A percentile compares a stretch with the other conserved stretches of the same genome.
Evolutionary conservation across 2,797 vertebrate species (phyloP).

Genomic region (Liparis tanakae): DNA sequence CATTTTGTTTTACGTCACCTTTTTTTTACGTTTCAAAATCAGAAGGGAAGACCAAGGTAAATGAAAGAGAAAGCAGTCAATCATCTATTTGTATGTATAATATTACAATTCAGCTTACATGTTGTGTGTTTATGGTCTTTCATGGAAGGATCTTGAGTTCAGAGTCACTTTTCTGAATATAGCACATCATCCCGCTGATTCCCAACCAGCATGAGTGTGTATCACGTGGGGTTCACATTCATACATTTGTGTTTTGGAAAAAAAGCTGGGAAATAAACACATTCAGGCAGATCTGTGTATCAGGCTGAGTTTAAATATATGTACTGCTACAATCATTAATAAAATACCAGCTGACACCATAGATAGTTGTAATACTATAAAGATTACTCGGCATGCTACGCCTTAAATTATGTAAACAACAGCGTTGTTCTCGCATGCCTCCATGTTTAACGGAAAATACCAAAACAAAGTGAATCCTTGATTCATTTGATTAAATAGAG

Average conservation of each 20-base stretch:
- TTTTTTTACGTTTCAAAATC: not conserved
- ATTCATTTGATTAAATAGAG: not conserved
- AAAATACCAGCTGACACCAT: constrained; percentile 1
- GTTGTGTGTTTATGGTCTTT: not conserved
- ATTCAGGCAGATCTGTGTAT: not conserved
- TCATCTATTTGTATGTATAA: not conserved
- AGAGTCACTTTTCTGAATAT: not conserved
- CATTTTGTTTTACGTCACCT: not conserved
- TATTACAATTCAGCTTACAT: not conserved
- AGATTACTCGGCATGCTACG: not conserved
- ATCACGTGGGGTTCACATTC: not conserved
- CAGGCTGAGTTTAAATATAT: not conserved
- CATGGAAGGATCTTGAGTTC: not conserved
- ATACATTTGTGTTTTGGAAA: not conserved
- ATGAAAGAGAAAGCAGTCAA: not conserved
- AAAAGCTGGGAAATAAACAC: not conserved
- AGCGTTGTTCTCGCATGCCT: not conserved
- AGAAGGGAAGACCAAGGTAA: not conserved
- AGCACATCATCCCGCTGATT: not conserved
- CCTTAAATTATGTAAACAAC: not conserved
- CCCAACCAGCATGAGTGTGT: not conserved
- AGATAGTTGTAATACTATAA: not conserved
- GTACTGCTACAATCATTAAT: not conserved
- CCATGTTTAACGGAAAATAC: not conserved
- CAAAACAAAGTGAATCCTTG: not conserved